phyloP scores from a whole-genome alignment of 2,797 vertebrate species.

The Botia almorhae region DNA sequence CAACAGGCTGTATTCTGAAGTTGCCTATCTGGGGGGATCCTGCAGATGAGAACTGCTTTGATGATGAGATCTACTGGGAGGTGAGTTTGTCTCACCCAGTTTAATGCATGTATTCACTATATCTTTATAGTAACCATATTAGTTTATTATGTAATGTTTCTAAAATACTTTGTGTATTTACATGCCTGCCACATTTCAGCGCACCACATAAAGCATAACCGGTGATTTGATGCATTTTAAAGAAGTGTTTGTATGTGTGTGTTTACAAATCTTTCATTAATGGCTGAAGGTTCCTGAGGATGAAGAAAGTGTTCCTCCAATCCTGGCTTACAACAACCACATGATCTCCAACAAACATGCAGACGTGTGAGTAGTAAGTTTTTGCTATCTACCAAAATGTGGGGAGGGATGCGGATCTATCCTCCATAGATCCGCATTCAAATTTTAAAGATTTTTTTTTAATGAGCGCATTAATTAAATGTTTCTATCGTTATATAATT shows the following conservation, averaged over 20 bases:
- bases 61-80: constrained; percentile 93
- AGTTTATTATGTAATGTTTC: too few relatives aligned
- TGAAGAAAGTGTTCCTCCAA: constrained; percentile 74
- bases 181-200: too few relatives aligned
- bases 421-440: not conserved
- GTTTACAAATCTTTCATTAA: not conserved
- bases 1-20: constrained; percentile 86
- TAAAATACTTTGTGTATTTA: too few relatives aligned
- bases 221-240: too few relatives aligned
- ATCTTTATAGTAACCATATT: too few relatives aligned
- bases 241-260: too few relatives aligned
- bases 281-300: constrained; percentile 83
- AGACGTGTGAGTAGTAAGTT: constrained; percentile 69
- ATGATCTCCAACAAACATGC: constrained; percentile 61
- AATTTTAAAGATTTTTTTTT: not conserved
- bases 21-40: constrained; percentile 91
- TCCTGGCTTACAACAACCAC: constrained; percentile 79
- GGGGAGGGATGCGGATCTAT: not conserved
- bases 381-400: too few relatives aligned
- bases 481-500: too few relatives aligned
- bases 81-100: constrained; percentile 70
- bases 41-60: constrained; percentile 90
- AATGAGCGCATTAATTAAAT: not conserved
- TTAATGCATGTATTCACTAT: too few relatives aligned
- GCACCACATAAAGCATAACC: too few relatives aligned